A percentile compares a stretch with the other conserved stretches of the same genome.
Conservation (phyloP, 2,888 invertebrate species). For the Agrenia bidenticulata region DNA sequence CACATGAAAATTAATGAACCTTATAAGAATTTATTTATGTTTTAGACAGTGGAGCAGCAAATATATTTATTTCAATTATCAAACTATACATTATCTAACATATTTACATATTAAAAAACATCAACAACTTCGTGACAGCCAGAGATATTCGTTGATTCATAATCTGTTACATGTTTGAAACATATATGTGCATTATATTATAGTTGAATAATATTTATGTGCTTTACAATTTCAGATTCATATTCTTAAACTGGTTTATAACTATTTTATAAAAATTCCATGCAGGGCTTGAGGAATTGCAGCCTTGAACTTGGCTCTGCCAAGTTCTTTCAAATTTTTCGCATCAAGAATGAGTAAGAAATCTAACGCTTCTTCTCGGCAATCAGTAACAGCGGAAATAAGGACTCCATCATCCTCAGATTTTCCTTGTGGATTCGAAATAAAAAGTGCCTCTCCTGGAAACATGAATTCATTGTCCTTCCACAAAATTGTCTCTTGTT, state of each 20-base stretch:
- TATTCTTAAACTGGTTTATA: not conserved
- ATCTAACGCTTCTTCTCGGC: constrained; percentile 43
- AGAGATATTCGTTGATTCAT: too few species aligned
- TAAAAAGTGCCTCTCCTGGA: constrained; percentile 58
- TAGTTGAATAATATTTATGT: too few species aligned
- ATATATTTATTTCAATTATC: too few species aligned
- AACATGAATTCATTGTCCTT: constrained; percentile 34
- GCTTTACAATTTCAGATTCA: too few species aligned
- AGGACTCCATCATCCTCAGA: constrained; percentile 59
- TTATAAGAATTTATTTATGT: too few species aligned
- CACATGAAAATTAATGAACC: too few species aligned
- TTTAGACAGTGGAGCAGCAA: too few species aligned
- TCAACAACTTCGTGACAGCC: too few species aligned
- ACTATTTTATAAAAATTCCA: constrained; percentile 29
- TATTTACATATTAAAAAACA: too few species aligned
- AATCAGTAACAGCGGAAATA: constrained; percentile 54
- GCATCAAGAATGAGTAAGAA: constrained; percentile 56
- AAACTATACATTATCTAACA: too few species aligned
- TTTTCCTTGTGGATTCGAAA: constrained; percentile 56
- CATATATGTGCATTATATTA: too few species aligned
- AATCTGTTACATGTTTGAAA: too few species aligned
- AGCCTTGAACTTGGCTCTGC: constrained; percentile 61
- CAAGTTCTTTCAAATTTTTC: constrained; percentile 60
- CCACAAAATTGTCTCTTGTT: constrained; percentile 28
- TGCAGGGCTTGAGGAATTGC: constrained; percentile 35